phyloP scores from a whole-genome alignment of 23 tunicate genomes.

The Trididemnum clinides region DNA sequence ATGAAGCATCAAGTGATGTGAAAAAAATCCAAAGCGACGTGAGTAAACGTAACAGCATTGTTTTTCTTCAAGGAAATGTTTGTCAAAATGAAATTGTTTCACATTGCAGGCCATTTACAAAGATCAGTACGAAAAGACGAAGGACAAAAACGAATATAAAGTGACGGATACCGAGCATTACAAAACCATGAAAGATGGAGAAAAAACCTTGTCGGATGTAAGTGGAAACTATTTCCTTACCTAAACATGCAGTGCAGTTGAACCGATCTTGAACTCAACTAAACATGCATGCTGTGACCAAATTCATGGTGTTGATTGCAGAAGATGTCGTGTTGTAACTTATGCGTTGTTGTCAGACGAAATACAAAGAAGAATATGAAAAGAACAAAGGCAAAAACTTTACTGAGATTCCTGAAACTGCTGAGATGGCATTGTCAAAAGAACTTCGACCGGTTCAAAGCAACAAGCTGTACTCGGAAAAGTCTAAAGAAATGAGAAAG shows the following conservation, averaged over 20 bases:
- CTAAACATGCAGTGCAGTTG: too few species aligned
- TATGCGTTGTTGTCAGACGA: too few species aligned
- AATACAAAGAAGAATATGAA: conserved; percentile 76
- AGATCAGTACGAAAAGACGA: conserved; percentile 56
- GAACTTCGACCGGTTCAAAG: conserved; percentile 58
- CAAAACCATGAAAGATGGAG: too few species aligned
- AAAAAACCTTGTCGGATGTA: too few species aligned
- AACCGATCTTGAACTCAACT: too few species aligned
- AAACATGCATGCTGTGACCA: too few species aligned
- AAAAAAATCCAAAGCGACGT: conserved; percentile 89
- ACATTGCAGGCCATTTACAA: conserved; percentile 54
- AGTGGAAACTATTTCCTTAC: too few species aligned
- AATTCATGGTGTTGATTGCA: too few species aligned
- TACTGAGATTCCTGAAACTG: conserved; percentile 52
- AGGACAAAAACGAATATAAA: conserved; percentile 56
- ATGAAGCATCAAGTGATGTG: conserved; percentile 78
- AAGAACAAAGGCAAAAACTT: conserved; percentile 67
- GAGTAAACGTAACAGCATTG: conserved; percentile 67
- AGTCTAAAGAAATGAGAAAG: conserved; percentile 58
- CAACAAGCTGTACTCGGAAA: conserved; percentile 57
- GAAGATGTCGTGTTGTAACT: too few species aligned
- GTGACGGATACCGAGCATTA: conserved; percentile 64
- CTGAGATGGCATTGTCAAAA: conserved; percentile 77
- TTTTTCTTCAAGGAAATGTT: too few species aligned
- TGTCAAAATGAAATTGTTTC: too few species aligned